Evolutionary conservation across 2,113 vertebrate species (phyloP).

Genomic region (Zosterops hypoxanthus): DNA sequence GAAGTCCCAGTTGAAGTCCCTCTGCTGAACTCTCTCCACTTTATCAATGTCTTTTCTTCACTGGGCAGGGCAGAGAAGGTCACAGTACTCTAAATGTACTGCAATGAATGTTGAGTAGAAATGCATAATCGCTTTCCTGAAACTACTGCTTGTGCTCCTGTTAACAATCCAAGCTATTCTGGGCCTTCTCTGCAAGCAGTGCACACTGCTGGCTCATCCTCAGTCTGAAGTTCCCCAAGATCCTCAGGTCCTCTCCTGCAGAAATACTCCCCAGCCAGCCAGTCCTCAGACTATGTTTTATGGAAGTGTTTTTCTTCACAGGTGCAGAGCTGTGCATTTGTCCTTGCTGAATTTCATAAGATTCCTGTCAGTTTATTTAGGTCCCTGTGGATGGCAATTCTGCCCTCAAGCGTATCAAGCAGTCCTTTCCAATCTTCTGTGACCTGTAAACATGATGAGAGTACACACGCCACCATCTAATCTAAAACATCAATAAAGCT

Average conservation of each 20-base stretch:
- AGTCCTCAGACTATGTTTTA: background rate
- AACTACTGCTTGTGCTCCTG: background rate
- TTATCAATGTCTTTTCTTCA: background rate
- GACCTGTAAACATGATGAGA: background rate
- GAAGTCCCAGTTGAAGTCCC: background rate
- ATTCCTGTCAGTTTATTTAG: background rate
- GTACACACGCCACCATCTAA: fast-evolving
- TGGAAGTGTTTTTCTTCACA: background rate
- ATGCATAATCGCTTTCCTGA: background rate
- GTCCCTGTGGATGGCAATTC: background rate
- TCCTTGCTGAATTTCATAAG: background rate
- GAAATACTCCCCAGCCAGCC: background rate
- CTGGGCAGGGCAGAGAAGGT: background rate
- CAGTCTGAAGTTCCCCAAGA: background rate
- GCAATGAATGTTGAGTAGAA: background rate
- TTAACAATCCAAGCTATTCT: background rate
- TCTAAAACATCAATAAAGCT: background rate
- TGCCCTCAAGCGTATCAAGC: background rate
- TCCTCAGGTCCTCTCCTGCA: background rate
- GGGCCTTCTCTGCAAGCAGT: background rate
- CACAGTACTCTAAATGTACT: background rate
- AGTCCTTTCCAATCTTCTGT: background rate
- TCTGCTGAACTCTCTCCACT: background rate
- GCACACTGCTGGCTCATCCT: background rate
- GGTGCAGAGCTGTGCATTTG: background rate